Evolutionary conservation across 2,797 vertebrate genomes (phyloP).

Genomic region (Novumbra hubbsi): DNA sequence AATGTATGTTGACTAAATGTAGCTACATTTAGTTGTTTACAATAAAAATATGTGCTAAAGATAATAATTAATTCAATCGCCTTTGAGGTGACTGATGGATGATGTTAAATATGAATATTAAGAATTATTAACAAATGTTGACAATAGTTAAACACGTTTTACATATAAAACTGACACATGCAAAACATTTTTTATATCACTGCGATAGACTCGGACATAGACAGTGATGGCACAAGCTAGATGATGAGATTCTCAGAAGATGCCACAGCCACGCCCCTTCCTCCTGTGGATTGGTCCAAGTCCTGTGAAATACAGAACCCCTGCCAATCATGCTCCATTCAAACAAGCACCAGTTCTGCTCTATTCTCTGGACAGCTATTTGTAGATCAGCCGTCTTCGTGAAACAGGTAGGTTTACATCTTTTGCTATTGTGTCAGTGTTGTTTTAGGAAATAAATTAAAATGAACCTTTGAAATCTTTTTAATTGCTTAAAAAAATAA

Average conservation of each 20-base stretch:
- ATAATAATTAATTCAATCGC: neutral
- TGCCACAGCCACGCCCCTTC: rapidly evolving
- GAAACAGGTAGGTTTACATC: neutral
- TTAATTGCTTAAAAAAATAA: neutral
- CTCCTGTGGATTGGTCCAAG: neutral
- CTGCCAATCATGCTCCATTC: neutral
- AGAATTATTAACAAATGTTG: neutral
- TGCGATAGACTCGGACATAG: neutral
- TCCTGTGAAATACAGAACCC: conserved; percentile 8
- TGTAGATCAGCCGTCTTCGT: neutral
- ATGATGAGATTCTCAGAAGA: neutral
- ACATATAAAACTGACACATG: neutral
- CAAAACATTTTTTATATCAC: neutral
- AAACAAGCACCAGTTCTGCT: neutral
- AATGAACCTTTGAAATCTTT: neutral
- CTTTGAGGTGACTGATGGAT: neutral
- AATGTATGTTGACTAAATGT: neutral
- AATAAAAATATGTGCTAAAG: neutral
- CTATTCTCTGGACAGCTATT: neutral
- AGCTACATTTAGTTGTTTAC: neutral
- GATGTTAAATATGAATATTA: neutral
- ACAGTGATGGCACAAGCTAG: neutral
- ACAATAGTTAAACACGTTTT: neutral
- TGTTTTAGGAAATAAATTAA: neutral
- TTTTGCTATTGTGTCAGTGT: neutral